Conservation (phyloP, 2,797 vertebrate genomes). For the Microchirus variegatus region DNA sequence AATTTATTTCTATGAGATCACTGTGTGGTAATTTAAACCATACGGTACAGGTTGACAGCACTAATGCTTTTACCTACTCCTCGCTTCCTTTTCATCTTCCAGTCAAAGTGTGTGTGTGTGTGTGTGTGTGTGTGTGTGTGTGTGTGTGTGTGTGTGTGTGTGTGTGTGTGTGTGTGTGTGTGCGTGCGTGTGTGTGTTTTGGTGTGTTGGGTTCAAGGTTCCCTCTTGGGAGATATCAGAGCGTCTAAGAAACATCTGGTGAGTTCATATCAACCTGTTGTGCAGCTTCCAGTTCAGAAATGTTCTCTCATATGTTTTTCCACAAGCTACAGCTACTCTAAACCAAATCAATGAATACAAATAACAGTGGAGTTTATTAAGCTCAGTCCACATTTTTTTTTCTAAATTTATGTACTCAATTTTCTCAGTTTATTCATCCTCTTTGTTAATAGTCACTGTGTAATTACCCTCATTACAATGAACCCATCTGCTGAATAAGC, state of each 20-base stretch:
- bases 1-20: conserved; percentile 6
- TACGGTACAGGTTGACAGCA: conserved; percentile 12
- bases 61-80: conserved; percentile 41
- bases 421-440: conserved; percentile 15
- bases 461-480: conserved; percentile 29
- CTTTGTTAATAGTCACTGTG: conserved; percentile 31
- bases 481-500: conserved; percentile 30
- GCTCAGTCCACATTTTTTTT: conserved; percentile 12
- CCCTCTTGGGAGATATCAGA: conserved; percentile 25
- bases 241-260: conserved; percentile 53
- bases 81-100: conserved; percentile 44
- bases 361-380: conserved; percentile 12
- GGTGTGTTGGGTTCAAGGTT: conserved; percentile 8
- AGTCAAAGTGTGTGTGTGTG: conserved; percentile 36
- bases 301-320: conserved; percentile 6
- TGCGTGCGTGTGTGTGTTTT: conserved; percentile 43
- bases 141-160: conserved; percentile 34
- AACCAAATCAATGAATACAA: conserved; percentile 12
- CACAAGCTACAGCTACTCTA: not conserved
- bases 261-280: conserved; percentile 50
- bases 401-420: conserved; percentile 7
- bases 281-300: conserved; percentile 5
- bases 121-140: conserved; percentile 42
- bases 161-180: conserved; percentile 39
- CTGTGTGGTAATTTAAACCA: conserved; percentile 16